Evolutionary conservation across 2,888 invertebrate genomes (phyloP), one percentile per base, ranked within the genome.

Genomic region (Pachliopta kotzebuea): DNA sequence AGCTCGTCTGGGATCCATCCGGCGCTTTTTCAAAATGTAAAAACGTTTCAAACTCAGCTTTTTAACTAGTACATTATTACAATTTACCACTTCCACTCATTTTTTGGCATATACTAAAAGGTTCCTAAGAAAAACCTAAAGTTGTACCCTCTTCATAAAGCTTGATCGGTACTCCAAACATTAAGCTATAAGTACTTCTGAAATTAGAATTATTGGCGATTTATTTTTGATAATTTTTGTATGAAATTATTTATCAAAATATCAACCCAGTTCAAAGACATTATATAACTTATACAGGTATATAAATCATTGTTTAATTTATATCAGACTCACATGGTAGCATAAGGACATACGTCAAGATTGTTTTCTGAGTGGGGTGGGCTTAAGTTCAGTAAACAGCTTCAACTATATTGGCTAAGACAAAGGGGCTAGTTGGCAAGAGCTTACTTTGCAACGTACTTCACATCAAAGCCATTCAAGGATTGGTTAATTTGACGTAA

Each of bases 351-450:
- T 56, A 62, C 56, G 62, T 57, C 57, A 56, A 62, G 62, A 62
- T 57, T 63, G 63, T 58, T 58, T 58, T 58, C 58, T 49, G 26
- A 58, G 29, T 26, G 63, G 20, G 29, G n/a, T n/a, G n/a, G 42
- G 50, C 56, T 58, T 63, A 57, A 63, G 63, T 63, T 63, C 53
- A 63, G 63, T 63, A 59, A 63, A 63, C 63, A 58, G 59, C 59
- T 63, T 59, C 54, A 63, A 58, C 59, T 49, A 55, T 49, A 37
- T 63, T 59, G 37, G 45, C 63, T 55, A 31, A 63, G 58, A 63
- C 63, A 63, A 63, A 63, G 63, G 58, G 26, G 63, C 26, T 54
- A 50, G 56, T 50, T 63, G 53, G 42, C 54, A 45, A 52, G 45
- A 45, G 59, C 23, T 59, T 59, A 49, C 23, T 59, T 50, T 63